Percentiles rank a stretch among this genome's conserved stretches.
Evolutionary conservation across 2,113 vertebrate genomes (phyloP).

Genomic region (Pseudonaja textilis): DNA sequence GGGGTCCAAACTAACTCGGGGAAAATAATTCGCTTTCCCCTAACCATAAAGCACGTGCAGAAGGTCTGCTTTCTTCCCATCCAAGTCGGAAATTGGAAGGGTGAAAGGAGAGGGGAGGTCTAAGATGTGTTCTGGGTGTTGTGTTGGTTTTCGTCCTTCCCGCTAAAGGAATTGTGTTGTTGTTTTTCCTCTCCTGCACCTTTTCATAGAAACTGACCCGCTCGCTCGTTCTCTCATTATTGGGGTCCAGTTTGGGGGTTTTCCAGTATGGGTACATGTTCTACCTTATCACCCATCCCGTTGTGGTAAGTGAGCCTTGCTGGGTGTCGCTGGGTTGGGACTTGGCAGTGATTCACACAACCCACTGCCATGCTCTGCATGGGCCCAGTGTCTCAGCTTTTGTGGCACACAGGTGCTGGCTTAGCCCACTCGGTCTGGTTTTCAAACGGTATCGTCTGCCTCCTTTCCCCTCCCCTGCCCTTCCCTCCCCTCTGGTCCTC

Average conservation of each 20-base stretch:
- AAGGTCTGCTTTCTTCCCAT: background rate
- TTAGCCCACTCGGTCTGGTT: too few species aligned
- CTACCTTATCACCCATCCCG: fast-evolving
- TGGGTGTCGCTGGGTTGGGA: background rate
- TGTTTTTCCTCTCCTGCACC: background rate
- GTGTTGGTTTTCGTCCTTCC: background rate
- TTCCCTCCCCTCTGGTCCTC: too few species aligned
- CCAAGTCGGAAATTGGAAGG: background rate
- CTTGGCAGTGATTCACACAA: too few species aligned
- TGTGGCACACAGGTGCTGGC: too few species aligned
- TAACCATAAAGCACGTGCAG: background rate
- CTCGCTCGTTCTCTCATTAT: fast-evolving
- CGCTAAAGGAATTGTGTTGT: background rate
- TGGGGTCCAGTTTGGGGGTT: background rate
- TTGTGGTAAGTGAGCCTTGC: background rate
- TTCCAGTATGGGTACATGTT: background rate
- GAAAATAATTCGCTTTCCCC: background rate
- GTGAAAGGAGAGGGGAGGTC: background rate
- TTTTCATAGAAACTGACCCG: background rate
- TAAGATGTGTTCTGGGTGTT: background rate
- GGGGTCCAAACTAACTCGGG: background rate
- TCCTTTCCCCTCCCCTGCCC: too few species aligned
- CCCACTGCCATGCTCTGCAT: too few species aligned
- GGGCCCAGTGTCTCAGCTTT: too few species aligned
- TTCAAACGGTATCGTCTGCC: too few species aligned